These are phyloP conservation scores for Allobates femoralis DNA, from an alignment of 2,797 vertebrate species.

Conservation along the genomic window DNA sequence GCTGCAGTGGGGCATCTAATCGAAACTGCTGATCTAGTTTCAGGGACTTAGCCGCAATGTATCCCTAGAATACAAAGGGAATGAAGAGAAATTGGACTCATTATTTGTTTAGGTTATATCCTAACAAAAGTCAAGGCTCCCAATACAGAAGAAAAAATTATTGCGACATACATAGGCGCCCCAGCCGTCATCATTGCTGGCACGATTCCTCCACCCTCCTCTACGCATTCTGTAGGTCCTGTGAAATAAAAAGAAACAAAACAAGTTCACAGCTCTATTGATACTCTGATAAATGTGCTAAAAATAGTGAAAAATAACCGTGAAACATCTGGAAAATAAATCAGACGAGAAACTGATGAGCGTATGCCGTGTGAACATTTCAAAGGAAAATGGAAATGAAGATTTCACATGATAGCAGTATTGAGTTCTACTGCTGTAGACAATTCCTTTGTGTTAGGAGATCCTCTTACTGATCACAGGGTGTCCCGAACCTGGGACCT, in stretches of 20 bases:
- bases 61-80: constrained; percentile 79
- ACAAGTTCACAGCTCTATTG: neutral
- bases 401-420: too few relatives aligned
- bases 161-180: constrained; percentile 83
- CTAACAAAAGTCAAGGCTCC: neutral
- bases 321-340: neutral
- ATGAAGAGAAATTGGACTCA: neutral
- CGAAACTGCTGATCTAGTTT: constrained; percentile 95
- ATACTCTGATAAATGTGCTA: neutral
- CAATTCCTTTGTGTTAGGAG: too few relatives aligned
- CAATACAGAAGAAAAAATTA: neutral
- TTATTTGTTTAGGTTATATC: too few relatives aligned
- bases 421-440: too few relatives aligned
- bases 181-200: constrained; percentile 89
- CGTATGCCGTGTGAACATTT: too few relatives aligned
- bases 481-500: too few relatives aligned
- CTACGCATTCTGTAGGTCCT: constrained; percentile 95
- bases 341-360: neutral
- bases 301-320: neutral
- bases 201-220: constrained; percentile 93
- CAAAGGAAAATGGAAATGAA: too few relatives aligned
- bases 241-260: constrained; percentile 57
- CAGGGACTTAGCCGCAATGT: constrained; percentile 95
- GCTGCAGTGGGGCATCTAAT: constrained; percentile 85
- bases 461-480: too few relatives aligned